phyloP scores from a whole-genome alignment of 2,113 vertebrate species.

The Menura novaehollandiae region DNA sequence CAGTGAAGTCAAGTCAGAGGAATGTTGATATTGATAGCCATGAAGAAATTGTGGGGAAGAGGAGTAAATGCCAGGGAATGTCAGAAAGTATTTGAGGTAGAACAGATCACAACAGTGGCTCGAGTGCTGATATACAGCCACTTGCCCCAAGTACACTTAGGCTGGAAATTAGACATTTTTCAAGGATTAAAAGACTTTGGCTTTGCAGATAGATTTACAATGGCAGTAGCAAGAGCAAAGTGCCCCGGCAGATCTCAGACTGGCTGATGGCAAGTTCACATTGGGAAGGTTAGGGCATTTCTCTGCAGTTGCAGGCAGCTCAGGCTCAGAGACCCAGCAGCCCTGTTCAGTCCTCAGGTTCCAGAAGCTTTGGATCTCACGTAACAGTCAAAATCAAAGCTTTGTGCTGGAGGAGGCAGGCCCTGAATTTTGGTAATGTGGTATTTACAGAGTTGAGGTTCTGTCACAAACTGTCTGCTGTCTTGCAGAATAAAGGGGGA shows the following conservation, averaged over 20 bases:
- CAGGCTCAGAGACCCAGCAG: not conserved
- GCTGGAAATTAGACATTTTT: not conserved
- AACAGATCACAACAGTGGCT: not conserved
- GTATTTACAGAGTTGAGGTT: not conserved
- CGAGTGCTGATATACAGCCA: not conserved
- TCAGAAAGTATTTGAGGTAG: not conserved
- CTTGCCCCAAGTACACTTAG: not conserved
- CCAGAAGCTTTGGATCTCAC: not conserved
- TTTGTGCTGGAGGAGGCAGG: not conserved
- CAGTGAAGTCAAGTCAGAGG: not conserved
- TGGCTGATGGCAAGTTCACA: not conserved
- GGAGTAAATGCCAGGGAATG: not conserved
- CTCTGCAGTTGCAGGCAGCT: not conserved
- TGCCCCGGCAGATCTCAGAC: not conserved
- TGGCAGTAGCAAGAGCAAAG: not conserved
- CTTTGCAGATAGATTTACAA: not conserved
- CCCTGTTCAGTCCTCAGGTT: not conserved
- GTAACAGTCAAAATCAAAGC: not conserved
- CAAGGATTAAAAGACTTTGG: not conserved
- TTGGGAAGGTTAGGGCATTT: not conserved
- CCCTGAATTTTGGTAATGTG: not conserved
- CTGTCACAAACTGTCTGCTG: not conserved
- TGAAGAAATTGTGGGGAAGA: not conserved
- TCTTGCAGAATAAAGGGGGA: not conserved
- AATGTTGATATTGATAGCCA: not conserved